Conservation (phyloP, 2,888 invertebrate species). For the Patella ulyssiponensis region DNA sequence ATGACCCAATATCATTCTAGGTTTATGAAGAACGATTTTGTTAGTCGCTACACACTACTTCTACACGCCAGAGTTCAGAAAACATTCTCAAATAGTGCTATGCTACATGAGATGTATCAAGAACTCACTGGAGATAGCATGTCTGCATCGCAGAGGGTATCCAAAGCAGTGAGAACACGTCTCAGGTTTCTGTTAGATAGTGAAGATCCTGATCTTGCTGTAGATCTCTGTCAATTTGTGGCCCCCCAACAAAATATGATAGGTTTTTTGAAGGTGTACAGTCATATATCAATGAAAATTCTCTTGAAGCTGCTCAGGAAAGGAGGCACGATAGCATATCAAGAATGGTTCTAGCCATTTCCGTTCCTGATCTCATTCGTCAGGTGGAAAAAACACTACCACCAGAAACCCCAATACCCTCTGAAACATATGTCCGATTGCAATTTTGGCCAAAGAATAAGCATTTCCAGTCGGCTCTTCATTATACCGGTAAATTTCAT, state of each 20-base stretch:
- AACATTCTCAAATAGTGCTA: constrained; percentile 13
- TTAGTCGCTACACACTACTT: neutral
- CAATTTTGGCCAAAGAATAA: constrained; percentile 33
- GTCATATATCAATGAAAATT: constrained; percentile 16
- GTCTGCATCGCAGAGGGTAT: constrained; percentile 1
- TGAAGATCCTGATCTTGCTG: constrained; percentile 25
- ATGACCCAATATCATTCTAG: constrained; percentile 21
- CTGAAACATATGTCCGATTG: constrained; percentile 26
- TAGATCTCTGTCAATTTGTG: constrained; percentile 14
- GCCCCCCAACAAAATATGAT: constrained; percentile 24
- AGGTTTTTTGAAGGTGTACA: constrained; percentile 23
- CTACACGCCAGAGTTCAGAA: neutral
- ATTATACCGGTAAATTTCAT: constrained; percentile 29
- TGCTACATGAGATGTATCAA: constrained; percentile 25
- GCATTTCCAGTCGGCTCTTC: constrained; percentile 23
- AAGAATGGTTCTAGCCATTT: constrained; percentile 23
- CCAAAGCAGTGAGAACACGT: constrained; percentile 15
- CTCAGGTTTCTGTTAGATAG: constrained; percentile 11
- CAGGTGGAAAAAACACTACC: constrained; percentile 19
- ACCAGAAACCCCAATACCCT: constrained; percentile 23
- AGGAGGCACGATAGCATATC: constrained; percentile 17
- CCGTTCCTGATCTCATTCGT: constrained; percentile 21
- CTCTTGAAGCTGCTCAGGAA: constrained; percentile 24
- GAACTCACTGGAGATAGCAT: constrained; percentile 20
- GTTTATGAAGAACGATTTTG: constrained; percentile 19